These are phyloP conservation scores for Odontesthes bonariensis DNA, from an alignment of 2,113 vertebrate genomes.

Conservation along the genomic window DNA sequence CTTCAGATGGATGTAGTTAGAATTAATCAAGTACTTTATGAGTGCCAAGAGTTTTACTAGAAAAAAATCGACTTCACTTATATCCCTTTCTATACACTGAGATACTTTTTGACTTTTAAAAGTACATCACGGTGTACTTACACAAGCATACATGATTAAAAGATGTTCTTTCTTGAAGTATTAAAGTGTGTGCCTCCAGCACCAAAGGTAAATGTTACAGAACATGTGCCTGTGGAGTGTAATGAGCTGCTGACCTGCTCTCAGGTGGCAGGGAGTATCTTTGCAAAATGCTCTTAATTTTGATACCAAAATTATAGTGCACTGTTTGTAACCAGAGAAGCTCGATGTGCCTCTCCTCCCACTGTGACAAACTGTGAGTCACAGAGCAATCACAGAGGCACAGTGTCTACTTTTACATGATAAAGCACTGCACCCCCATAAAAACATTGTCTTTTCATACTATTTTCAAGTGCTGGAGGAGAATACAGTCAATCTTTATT, in stretches of 20 bases:
- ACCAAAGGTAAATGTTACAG: background rate
- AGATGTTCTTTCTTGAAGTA: background rate
- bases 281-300: background rate
- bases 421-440: background rate
- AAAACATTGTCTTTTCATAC: background rate
- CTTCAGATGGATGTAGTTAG: slow-evolving; percentile 25
- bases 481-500: slow-evolving; percentile 8
- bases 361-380: background rate
- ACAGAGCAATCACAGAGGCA: background rate
- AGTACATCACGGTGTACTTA: background rate
- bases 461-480: slow-evolving; percentile 9
- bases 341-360: background rate
- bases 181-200: background rate
- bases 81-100: background rate
- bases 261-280: background rate
- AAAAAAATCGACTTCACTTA: background rate
- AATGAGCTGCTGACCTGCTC: background rate
- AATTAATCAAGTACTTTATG: slow-evolving; percentile 32
- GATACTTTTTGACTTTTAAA: background rate
- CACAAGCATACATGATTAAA: background rate
- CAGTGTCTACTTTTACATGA: background rate
- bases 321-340: slow-evolving; percentile 2
- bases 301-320: background rate
- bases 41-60: background rate
- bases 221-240: background rate